Percentiles rank a stretch among this genome's conserved stretches.
These are phyloP conservation scores for Eubasilissa regina DNA, from an alignment of 1,140 invertebrate species.

Conservation along the genomic window DNA sequence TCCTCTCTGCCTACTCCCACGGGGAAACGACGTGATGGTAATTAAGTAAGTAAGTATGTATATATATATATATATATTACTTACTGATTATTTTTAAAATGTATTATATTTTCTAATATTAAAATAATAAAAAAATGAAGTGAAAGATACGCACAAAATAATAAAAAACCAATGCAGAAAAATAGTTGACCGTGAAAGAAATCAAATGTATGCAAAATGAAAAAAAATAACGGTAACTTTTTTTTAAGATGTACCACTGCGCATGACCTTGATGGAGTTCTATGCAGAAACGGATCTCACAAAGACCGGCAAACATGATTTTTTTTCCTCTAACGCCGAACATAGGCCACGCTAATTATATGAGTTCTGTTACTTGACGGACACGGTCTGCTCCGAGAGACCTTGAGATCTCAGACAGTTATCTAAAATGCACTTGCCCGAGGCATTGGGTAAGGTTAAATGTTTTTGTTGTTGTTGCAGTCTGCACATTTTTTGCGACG, in stretches of 20 bases:
- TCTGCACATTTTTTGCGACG: conserved; percentile 31
- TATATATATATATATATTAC: too few relatives aligned
- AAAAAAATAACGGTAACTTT: conserved; percentile 26
- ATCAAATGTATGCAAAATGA: conserved; percentile 11
- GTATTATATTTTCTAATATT: too few relatives aligned
- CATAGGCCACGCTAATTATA: conserved; percentile 36
- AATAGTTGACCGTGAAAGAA: not conserved
- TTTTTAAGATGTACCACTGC: not conserved
- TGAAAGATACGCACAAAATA: too few relatives aligned
- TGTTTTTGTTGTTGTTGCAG: conserved; percentile 38
- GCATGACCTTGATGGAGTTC: conserved; percentile 16
- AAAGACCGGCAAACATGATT: not conserved
- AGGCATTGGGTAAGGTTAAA: conserved; percentile 24
- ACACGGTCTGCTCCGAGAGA: conserved; percentile 22
- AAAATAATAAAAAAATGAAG: too few relatives aligned
- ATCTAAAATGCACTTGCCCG: conserved; percentile 32
- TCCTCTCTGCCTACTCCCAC: too few relatives aligned
- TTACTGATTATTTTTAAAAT: too few relatives aligned
- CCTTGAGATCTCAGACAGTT: conserved; percentile 34
- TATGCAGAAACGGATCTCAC: conserved; percentile 27
- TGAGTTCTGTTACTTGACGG: conserved; percentile 35
- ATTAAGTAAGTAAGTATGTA: too few relatives aligned
- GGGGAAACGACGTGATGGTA: too few relatives aligned
- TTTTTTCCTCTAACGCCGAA: conserved; percentile 24
- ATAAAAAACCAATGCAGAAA: not conserved